Base-by-base conservation (phyloP, 2,797 vertebrate genomes). In the Oreonectes daqikongensis region DNA sequence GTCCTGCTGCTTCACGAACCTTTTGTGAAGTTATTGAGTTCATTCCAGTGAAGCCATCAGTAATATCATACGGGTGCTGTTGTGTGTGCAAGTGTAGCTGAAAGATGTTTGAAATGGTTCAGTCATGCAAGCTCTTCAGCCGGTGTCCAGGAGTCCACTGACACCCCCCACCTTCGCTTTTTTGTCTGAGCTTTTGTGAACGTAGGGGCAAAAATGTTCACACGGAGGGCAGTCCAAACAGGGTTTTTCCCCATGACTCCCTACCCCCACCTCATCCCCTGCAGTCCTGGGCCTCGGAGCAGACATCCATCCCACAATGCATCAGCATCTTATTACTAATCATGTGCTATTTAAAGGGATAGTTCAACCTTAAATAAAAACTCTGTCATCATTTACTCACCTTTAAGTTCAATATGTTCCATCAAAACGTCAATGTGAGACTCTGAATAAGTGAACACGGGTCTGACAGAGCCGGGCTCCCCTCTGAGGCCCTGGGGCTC, bases 221-320 rank as follows among this genome's bases (percentile, higher is more conserved):
- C 83, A 84, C 69, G 40, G 53, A 80, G 67, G 70, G 52, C 68
- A 77, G 65, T 83, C 63, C 72, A 83, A 86, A 86, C 82, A 81
- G 50, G 52, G 32, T 44, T 80, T 75, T 70, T 44, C 57, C 64
- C 81, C 70, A 52, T 66, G 70, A 63, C 66, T 64, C 72, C 48
- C 35, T 60, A 5, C 38, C 52, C 63, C 40, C 61, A 40, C 48
- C 61, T 60, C 64, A 46, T 63, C 44, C 40, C 71, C 38, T n/a
- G 1, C 10, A 50, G 24, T 44, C 8, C 7, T 35, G 8, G 8
- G 20, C 11, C 42, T 5, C 22, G 48, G 1, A 53, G 22, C 32
- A 68, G 35, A 48, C 64, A 35, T 59, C 42, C 26, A 26, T 66
- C 52, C 35, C 50, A 50, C 30, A 38, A 70, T 52, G 18, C 66